These are phyloP conservation scores for Sardinella longiceps DNA, from an alignment of 2,797 vertebrate genomes.

Conservation along the genomic window DNA sequence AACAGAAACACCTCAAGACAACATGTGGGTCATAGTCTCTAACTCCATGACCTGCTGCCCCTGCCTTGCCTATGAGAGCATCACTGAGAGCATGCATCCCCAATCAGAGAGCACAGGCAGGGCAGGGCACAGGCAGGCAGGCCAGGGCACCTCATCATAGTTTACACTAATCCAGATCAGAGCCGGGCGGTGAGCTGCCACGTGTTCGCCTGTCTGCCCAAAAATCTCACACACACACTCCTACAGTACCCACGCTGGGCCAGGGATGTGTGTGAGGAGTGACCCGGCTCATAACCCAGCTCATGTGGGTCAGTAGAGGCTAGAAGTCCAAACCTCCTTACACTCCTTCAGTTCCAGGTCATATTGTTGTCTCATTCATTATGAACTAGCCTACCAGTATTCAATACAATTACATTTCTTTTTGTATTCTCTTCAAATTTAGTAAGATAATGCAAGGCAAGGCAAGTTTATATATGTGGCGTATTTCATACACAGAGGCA, in stretches of 20 bases:
- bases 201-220: not conserved
- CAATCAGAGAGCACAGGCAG: not conserved
- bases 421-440: too few species aligned
- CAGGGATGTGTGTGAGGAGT: not conserved
- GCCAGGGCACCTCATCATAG: not conserved
- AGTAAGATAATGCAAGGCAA: too few species aligned
- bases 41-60: not conserved
- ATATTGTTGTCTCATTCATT: not conserved
- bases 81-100: not conserved
- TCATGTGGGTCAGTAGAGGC: not conserved
- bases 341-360: not conserved
- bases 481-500: too few species aligned
- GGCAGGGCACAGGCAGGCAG: too few species aligned
- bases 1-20: not conserved
- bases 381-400: too few species aligned
- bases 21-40: not conserved
- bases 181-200: not conserved
- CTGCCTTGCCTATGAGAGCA: not conserved
- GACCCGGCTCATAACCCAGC: not conserved
- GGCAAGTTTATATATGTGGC: too few species aligned
- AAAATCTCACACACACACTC: not conserved
- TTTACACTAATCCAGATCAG: slow-evolving; percentile 3
- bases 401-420: too few species aligned
- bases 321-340: not conserved
- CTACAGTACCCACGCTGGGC: too few species aligned